Evolutionary conservation across 2,888 invertebrate genomes (phyloP).

Genomic region (Latrodectus hesperus): DNA sequence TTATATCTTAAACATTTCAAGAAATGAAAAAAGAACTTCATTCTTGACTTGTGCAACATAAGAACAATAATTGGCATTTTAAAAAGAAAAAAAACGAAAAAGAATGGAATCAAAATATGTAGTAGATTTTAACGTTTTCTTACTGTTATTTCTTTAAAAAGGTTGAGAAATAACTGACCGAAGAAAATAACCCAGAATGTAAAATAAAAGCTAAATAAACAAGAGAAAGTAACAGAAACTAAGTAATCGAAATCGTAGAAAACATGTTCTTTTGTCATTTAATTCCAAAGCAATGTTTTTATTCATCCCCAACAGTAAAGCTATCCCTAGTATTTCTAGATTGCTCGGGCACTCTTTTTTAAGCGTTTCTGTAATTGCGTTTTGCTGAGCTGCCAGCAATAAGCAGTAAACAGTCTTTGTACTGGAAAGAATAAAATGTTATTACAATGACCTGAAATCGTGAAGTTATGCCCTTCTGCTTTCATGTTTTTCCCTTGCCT

Average conservation of each 20-base stretch:
- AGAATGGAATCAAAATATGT: no score
- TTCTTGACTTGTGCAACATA: no score
- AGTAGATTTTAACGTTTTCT: no score
- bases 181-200: not conserved
- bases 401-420: conserved; percentile 37
- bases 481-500: not conserved
- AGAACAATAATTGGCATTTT: no score
- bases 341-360: conserved; percentile 13
- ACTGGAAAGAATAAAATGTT: conserved; percentile 20
- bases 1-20: no score
- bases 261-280: conserved; percentile 17
- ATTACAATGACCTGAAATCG: conserved; percentile 20
- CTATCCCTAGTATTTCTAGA: not conserved
- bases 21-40: no score
- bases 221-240: not conserved
- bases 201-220: not conserved
- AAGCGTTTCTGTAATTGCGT: conserved; percentile 27
- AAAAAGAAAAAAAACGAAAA: no score
- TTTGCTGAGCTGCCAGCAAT: conserved; percentile 35
- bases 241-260: conserved; percentile 10
- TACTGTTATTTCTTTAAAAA: not conserved
- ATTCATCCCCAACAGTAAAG: conserved; percentile 16
- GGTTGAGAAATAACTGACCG: not conserved
- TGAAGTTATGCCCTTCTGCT: not conserved
- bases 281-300: not conserved